phyloP scores from a whole-genome alignment of 2,797 vertebrate genomes.

The Coilia nasus region DNA sequence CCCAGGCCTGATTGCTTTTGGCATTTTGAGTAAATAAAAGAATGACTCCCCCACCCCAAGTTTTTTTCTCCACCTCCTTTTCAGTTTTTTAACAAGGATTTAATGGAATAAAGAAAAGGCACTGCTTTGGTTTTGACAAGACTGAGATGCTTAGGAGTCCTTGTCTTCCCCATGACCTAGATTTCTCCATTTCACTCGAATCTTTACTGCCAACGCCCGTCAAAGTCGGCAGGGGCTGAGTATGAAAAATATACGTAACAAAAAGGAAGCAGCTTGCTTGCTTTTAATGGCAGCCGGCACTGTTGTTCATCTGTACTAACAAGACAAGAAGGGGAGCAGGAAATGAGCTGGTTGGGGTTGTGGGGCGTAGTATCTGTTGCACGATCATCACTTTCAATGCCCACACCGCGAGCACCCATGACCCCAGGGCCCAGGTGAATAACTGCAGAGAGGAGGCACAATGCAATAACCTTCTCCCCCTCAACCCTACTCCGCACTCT shows the following conservation, averaged over 20 bases:
- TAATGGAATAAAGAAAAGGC: not conserved
- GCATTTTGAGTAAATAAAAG: not conserved
- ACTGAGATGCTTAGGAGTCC: constrained; percentile 36
- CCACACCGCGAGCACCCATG: not conserved
- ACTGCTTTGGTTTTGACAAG: not conserved
- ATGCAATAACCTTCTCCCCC: not conserved
- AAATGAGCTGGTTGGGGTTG: not conserved
- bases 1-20: not conserved
- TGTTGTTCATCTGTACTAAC: not conserved
- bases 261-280: constrained; percentile 10
- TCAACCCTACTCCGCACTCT: not conserved
- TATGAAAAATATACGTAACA: constrained; percentile 12
- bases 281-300: not conserved
- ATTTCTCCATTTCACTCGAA: constrained; percentile 40
- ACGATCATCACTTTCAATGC: not conserved
- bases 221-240: not conserved
- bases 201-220: constrained; percentile 21
- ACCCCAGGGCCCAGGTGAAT: not conserved
- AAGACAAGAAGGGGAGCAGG: not conserved
- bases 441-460: not conserved
- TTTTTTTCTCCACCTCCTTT: not conserved
- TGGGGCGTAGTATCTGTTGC: constrained; percentile 12
- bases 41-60: not conserved
- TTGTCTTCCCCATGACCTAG: constrained; percentile 53
- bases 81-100: not conserved